phyloP scores from a whole-genome alignment of 2,888 invertebrate genomes.

The Doris montereyensis region DNA sequence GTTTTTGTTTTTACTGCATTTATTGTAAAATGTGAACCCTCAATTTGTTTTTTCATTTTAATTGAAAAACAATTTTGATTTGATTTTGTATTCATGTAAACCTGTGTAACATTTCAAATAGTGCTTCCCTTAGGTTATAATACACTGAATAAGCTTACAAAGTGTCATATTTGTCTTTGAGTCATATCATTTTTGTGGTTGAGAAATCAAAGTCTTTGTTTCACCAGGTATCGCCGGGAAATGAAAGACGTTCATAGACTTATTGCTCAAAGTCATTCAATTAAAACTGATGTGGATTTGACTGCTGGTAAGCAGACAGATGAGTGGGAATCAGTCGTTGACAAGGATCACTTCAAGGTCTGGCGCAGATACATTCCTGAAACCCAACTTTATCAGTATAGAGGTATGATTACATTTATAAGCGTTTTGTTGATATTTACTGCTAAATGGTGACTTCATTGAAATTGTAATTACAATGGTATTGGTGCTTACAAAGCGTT shows the following conservation, averaged over 20 bases:
- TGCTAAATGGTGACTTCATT: too few species aligned
- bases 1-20: too few species aligned
- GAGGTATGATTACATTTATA: conserved; percentile 57
- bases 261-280: conserved; percentile 44
- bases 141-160: too few species aligned
- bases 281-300: conserved; percentile 35
- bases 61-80: too few species aligned
- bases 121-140: too few species aligned
- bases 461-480: too few species aligned
- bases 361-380: conserved; percentile 67
- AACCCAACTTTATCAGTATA: conserved; percentile 67
- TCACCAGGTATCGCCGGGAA: conserved; percentile 32
- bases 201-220: neutral
- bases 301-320: conserved; percentile 25
- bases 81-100: too few species aligned
- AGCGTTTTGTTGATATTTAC: too few species aligned
- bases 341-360: conserved; percentile 59
- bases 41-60: neutral
- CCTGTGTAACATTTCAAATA: too few species aligned
- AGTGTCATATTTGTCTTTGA: too few species aligned
- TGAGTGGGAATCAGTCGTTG: conserved; percentile 67
- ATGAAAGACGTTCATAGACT: conserved; percentile 44
- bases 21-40: neutral
- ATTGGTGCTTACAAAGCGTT: too few species aligned
- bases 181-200: too few species aligned